Evolutionary conservation across 1,140 invertebrate genomes (phyloP).

Genomic region (Phthorimaea operculella): DNA sequence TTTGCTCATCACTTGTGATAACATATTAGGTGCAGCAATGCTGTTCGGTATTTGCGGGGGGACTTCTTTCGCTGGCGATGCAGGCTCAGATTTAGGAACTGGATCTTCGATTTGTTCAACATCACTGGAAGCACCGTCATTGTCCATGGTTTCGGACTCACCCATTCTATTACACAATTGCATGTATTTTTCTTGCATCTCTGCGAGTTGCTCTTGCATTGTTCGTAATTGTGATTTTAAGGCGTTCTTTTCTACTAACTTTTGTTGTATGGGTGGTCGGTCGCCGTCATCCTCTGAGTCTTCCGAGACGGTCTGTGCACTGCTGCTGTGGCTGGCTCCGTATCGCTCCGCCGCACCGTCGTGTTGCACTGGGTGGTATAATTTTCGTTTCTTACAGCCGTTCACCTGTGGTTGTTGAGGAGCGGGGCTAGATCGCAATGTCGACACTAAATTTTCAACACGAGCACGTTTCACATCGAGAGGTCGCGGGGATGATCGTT

Average conservation of each 20-base stretch:
- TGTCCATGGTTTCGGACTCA: slow-evolving; percentile 77
- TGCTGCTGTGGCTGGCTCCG: slow-evolving; percentile 62
- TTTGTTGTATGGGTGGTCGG: slow-evolving; percentile 80
- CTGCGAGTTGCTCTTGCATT: slow-evolving; percentile 89
- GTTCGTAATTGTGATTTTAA: slow-evolving; percentile 86
- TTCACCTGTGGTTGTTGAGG: slow-evolving; percentile 81
- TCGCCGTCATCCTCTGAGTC: slow-evolving; percentile 81
- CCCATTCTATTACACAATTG: slow-evolving; percentile 88
- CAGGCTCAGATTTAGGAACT: slow-evolving; percentile 68
- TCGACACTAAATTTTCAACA: slow-evolving; percentile 94
- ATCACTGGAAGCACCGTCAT: slow-evolving; percentile 78
- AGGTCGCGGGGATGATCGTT: slow-evolving; percentile 68
- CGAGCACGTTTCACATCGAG: slow-evolving; percentile 88
- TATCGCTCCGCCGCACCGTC: slow-evolving; percentile 78
- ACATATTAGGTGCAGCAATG: slow-evolving; percentile 68
- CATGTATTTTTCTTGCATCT: slow-evolving; percentile 91
- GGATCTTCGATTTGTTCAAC: slow-evolving; percentile 72
- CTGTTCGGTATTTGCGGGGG: slow-evolving; percentile 65
- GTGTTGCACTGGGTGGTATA: slow-evolving; percentile 97
- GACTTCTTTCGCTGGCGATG: slow-evolving; percentile 69
- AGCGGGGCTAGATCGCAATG: slow-evolving; percentile 87
- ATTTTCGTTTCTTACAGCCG: slow-evolving; percentile 94
- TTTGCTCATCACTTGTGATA: slow-evolving; percentile 77
- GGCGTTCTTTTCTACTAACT: slow-evolving; percentile 85
- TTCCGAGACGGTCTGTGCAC: slow-evolving; percentile 69